Evolutionary conservation across 2,113 vertebrate species (phyloP).

Genomic region (Pantherophis guttatus): DNA sequence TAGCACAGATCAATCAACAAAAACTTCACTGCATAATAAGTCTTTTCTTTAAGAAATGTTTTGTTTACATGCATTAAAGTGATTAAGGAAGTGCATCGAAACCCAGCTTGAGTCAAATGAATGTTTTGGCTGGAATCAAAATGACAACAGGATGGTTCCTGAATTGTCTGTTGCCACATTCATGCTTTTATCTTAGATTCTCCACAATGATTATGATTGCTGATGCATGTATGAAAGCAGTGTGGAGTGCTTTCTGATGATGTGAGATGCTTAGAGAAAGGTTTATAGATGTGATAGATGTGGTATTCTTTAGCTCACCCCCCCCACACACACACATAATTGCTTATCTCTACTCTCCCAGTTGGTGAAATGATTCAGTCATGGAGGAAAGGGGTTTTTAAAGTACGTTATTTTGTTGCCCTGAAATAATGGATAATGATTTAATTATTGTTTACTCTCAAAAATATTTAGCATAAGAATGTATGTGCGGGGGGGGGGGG

Average conservation of each 20-base stretch:
- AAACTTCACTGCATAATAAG: not conserved
- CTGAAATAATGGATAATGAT: not conserved
- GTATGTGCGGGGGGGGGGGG: not conserved
- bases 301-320: not conserved
- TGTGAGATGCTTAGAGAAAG: not conserved
- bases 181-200: not conserved
- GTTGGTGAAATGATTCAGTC: not conserved
- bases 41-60: not conserved
- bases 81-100: not conserved
- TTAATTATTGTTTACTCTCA: not conserved
- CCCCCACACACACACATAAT: not conserved
- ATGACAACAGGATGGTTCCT: conserved; percentile 1
- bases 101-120: conserved; percentile 4
- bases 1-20: not conserved
- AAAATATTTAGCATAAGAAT: not conserved
- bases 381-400: not conserved
- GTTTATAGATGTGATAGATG: not conserved
- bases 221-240: not conserved
- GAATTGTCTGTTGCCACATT: not conserved
- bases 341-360: not conserved
- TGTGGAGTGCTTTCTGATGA: conserved; percentile 19
- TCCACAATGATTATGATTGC: not conserved
- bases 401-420: not conserved
- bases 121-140: not conserved
- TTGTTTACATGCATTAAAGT: conserved; percentile 1